Evolutionary conservation across 2,797 vertebrate genomes (phyloP).

Genomic region (Hippocampus kuda): DNA sequence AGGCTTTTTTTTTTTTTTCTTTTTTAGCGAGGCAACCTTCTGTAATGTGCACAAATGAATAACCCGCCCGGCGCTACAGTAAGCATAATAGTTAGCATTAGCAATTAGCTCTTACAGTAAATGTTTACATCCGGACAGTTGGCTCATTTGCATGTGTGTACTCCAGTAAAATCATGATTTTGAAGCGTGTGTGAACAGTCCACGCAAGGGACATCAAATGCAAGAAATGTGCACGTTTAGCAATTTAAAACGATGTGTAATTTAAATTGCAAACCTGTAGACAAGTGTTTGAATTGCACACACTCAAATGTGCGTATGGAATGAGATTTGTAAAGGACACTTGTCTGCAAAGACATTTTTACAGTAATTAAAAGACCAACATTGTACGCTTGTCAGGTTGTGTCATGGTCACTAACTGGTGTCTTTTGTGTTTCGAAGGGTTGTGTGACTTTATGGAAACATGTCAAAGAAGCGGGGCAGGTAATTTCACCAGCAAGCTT

Average conservation of each 20-base stretch:
- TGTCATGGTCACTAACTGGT: slow-evolving; percentile 11
- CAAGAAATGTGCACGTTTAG: background rate
- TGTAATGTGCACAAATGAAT: slow-evolving; percentile 20
- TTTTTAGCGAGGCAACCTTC: slow-evolving; percentile 21
- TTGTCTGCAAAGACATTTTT: too few relatives aligned
- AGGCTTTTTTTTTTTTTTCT: slow-evolving; percentile 38
- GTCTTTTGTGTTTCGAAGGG: slow-evolving; percentile 39
- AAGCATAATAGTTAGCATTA: slow-evolving; percentile 27
- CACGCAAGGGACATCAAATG: background rate
- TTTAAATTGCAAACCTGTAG: background rate
- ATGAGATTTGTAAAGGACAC: background rate
- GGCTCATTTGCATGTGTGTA: slow-evolving; percentile 25
- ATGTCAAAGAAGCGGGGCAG: slow-evolving; percentile 80
- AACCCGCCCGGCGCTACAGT: slow-evolving; percentile 24
- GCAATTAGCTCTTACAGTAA: slow-evolving; percentile 30
- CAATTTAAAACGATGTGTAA: background rate
- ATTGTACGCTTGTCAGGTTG: background rate
- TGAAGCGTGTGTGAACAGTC: background rate
- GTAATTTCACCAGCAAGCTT: slow-evolving; percentile 42
- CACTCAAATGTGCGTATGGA: background rate
- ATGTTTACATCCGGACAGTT: slow-evolving; percentile 63
- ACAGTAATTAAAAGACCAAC: background rate
- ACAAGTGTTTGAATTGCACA: background rate
- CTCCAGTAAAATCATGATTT: background rate
- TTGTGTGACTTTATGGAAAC: slow-evolving; percentile 70